Conservation (phyloP, 2,888 invertebrate genomes). For the Osmoderma eremita region DNA sequence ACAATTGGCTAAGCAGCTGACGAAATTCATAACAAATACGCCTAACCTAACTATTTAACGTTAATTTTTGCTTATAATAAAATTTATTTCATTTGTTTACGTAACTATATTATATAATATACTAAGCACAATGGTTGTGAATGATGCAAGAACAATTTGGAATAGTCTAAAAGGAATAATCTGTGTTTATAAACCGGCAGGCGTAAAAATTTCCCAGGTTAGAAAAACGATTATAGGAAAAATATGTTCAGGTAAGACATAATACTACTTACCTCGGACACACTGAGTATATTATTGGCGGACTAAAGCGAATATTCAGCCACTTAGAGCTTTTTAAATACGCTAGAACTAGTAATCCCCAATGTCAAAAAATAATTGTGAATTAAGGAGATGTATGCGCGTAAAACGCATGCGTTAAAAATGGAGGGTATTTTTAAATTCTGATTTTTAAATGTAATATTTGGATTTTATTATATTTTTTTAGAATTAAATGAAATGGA, state of each 20-base stretch:
- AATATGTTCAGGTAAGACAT: constrained; percentile 73
- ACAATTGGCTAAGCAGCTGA: background rate
- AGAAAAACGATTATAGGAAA: constrained; percentile 70
- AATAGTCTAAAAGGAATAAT: constrained; percentile 78
- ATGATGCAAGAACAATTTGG: constrained; percentile 71
- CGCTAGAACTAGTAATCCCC: background rate
- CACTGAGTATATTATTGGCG: too few relatives aligned
- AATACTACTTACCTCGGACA: background rate
- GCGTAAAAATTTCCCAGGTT: constrained; percentile 67
- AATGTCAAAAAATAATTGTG: background rate
- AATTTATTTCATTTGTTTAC: background rate
- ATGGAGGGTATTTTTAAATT: background rate
- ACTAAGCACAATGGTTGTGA: constrained; percentile 59
- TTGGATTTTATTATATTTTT: constrained; percentile 16
- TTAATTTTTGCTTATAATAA: background rate
- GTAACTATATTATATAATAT: background rate
- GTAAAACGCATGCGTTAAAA: constrained; percentile 22
- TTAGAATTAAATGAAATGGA: constrained; percentile 79
- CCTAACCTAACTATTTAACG: background rate
- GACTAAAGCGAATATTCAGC: too few relatives aligned
- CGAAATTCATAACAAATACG: background rate
- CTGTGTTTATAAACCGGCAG: constrained; percentile 82
- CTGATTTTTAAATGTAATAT: background rate
- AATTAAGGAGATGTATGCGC: too few relatives aligned
- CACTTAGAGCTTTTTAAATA: too few relatives aligned